Percentiles rank a stretch among this genome's conserved stretches.
Evolutionary conservation across 2,797 vertebrate genomes (phyloP).

Genomic region (Oreochromis mossambicus): DNA sequence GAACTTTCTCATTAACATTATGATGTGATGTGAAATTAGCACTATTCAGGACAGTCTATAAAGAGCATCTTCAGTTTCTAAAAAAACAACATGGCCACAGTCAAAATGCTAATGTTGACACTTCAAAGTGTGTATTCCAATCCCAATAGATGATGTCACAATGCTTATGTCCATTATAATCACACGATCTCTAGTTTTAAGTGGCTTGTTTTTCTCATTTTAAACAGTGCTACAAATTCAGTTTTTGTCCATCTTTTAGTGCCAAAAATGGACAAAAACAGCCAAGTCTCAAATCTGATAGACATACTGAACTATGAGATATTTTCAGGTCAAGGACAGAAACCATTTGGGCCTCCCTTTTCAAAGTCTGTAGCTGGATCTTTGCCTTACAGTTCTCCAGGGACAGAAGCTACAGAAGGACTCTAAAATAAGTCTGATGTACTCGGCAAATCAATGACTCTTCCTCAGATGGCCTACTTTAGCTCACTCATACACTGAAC

Average conservation of each 20-base stretch:
- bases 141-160: not conserved
- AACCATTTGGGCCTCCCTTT: not conserved
- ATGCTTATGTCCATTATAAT: not conserved
- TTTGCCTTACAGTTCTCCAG: slow-evolving; percentile 24
- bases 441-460: slow-evolving; percentile 40
- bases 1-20: not conserved
- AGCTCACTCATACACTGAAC: not conserved
- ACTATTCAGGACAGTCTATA: not conserved
- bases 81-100: not conserved
- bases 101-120: not conserved
- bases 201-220: not conserved
- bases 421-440: slow-evolving; percentile 52
- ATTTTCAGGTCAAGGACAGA: slow-evolving; percentile 52
- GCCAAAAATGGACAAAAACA: not conserved
- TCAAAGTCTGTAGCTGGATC: slow-evolving; percentile 18
- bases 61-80: not conserved
- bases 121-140: not conserved
- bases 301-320: not conserved
- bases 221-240: not conserved
- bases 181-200: not conserved
- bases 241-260: not conserved
- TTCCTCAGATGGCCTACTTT: slow-evolving; percentile 52
- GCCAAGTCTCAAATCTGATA: not conserved
- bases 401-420: slow-evolving; percentile 38
- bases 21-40: not conserved